A percentile compares a stretch with the other conserved stretches of the same genome.
Evolutionary conservation across 1,140 invertebrate species (phyloP).

Genomic region (Drosophila novamexicana): DNA sequence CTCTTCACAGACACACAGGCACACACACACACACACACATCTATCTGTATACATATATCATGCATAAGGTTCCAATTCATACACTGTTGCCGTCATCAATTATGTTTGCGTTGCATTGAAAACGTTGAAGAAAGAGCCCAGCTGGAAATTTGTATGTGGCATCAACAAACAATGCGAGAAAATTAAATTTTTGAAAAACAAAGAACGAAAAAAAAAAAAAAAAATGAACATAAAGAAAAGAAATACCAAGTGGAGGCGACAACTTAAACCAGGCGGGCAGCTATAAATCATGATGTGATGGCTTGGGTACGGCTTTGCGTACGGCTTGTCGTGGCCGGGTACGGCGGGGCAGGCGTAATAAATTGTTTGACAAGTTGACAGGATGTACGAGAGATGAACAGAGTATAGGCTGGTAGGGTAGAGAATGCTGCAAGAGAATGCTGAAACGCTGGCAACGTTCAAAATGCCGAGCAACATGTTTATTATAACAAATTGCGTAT

Average conservation of each 20-base stretch:
- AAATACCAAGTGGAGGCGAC: conserved; percentile 26
- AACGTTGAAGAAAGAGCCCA: conserved; percentile 22
- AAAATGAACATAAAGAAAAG: not conserved
- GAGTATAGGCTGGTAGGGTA: conserved; percentile 5
- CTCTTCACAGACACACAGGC: not conserved
- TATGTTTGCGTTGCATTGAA: conserved; percentile 28
- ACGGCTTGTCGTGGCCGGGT: not conserved
- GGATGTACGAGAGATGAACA: conserved; percentile 25
- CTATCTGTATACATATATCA: conserved; percentile 9
- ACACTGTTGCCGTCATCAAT: conserved; percentile 34
- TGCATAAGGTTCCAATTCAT: conserved; percentile 16
- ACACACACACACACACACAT: not conserved
- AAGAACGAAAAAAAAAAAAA: conserved; percentile 12
- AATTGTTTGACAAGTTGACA: conserved; percentile 80
- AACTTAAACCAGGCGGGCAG: conserved; percentile 63
- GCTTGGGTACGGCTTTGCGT: not conserved
- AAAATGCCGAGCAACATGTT: conserved; percentile 71
- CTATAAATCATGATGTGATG: conserved; percentile 68
- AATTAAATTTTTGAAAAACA: conserved; percentile 54
- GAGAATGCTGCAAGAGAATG: not conserved
- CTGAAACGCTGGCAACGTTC: conserved; percentile 10
- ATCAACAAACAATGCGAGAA: conserved; percentile 40
- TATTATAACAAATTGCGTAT: conserved; percentile 81
- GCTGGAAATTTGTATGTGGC: conserved; percentile 44
- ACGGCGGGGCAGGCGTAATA: conserved; percentile 58